Conservation (phyloP, 2,797 vertebrate genomes). For the Prionace glauca region DNA sequence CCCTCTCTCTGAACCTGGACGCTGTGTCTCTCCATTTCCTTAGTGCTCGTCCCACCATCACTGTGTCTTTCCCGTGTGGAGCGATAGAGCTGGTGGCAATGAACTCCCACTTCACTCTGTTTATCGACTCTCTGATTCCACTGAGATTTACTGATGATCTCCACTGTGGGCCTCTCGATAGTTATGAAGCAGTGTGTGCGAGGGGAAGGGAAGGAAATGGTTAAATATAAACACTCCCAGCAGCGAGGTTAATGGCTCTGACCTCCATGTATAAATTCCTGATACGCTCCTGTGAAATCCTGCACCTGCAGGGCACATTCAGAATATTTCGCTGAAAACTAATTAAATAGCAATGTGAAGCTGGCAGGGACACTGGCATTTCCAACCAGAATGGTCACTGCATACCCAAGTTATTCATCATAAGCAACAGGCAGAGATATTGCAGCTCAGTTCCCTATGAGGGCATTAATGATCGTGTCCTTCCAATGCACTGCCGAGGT, state of each 20-base stretch:
- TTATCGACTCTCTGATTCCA: too few species aligned
- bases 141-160: too few species aligned
- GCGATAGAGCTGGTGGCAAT: too few species aligned
- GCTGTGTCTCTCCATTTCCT: too few species aligned
- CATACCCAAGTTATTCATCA: background rate
- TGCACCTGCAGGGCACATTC: background rate
- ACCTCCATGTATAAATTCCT: background rate
- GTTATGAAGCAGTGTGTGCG: background rate
- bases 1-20: too few species aligned
- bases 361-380: background rate
- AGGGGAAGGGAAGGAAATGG: background rate
- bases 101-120: too few species aligned
- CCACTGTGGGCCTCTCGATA: background rate
- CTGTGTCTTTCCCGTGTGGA: too few species aligned
- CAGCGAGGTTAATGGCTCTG: background rate
- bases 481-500: too few species aligned
- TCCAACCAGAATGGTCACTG: background rate
- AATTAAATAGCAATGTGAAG: background rate
- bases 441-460: too few species aligned
- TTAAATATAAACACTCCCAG: background rate
- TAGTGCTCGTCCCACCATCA: too few species aligned
- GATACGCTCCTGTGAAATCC: background rate
- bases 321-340: background rate
- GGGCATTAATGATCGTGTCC: too few species aligned
- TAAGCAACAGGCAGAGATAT: background rate